These are phyloP conservation scores for Paracyclopina nana DNA, from an alignment of 1,140 invertebrate species.

Conservation along the genomic window DNA sequence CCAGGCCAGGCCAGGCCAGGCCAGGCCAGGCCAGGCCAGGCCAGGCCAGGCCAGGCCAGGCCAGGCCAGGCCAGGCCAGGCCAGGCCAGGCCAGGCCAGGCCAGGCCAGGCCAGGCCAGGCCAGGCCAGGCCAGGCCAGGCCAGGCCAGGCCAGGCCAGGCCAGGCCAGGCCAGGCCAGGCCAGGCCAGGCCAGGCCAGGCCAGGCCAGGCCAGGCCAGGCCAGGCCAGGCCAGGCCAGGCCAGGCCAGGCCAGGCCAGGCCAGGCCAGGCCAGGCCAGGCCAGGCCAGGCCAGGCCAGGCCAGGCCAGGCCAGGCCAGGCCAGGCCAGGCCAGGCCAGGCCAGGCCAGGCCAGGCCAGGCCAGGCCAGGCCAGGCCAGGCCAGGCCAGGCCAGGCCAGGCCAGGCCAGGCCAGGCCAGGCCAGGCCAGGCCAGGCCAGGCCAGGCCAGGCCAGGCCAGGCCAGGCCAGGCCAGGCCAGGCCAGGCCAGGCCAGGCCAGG, in stretches of 20 bases:
- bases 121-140: slow-evolving; percentile 22
- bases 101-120: slow-evolving; percentile 22
- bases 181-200: slow-evolving; percentile 21
- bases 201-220: slow-evolving; percentile 21
- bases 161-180: slow-evolving; percentile 21
- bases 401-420: slow-evolving; percentile 21
- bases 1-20: slow-evolving; percentile 22
- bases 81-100: slow-evolving; percentile 22
- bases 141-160: slow-evolving; percentile 21
- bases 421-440: slow-evolving; percentile 21
- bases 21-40: slow-evolving; percentile 22
- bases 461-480: slow-evolving; percentile 20
- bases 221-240: slow-evolving; percentile 21
- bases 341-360: slow-evolving; percentile 21
- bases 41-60: slow-evolving; percentile 22
- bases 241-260: slow-evolving; percentile 19
- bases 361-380: slow-evolving; percentile 21
- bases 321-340: slow-evolving; percentile 21
- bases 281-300: slow-evolving; percentile 22
- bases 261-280: slow-evolving; percentile 21
- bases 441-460: slow-evolving; percentile 21
- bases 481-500: slow-evolving; percentile 20
- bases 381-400: slow-evolving; percentile 21
- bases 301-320: slow-evolving; percentile 21
- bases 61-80: slow-evolving; percentile 22